These are phyloP conservation scores for Ramphastos sulfuratus DNA, from an alignment of 2,113 vertebrate species.

Conservation along the genomic window DNA sequence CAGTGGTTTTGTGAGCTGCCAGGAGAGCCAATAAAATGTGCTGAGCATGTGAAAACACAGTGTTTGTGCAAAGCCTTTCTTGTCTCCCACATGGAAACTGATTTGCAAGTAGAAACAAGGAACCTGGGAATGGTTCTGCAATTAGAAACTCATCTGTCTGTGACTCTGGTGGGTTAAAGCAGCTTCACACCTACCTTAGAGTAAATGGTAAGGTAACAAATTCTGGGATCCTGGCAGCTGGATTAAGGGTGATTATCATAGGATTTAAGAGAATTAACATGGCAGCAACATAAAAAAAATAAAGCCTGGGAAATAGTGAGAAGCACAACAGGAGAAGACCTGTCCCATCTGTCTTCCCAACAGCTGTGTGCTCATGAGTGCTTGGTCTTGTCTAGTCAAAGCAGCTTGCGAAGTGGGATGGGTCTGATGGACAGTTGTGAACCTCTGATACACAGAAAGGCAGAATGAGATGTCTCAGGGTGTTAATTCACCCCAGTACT, in stretches of 20 bases:
- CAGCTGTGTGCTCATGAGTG: background rate
- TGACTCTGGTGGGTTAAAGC: background rate
- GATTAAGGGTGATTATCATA: constrained; percentile 24
- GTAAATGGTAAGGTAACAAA: background rate
- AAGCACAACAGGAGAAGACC: background rate
- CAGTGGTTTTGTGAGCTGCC: constrained; percentile 34
- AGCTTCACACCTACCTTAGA: constrained; percentile 8
- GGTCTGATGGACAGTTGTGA: background rate
- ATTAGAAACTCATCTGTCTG: constrained; percentile 17
- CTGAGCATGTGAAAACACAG: background rate
- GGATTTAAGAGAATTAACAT: constrained; percentile 19
- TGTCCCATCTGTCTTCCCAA: background rate
- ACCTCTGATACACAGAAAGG: background rate
- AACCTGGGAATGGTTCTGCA: constrained; percentile 3
- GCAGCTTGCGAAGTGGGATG: accelerated
- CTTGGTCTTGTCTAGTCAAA: background rate
- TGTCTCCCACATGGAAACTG: background rate
- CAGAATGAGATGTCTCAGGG: background rate
- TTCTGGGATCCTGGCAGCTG: background rate
- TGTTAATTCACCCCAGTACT: background rate
- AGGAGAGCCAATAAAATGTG: background rate
- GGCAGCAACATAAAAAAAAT: background rate
- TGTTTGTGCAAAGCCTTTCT: constrained; percentile 2
- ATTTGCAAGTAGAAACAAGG: constrained; percentile 38
- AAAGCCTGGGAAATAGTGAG: background rate